Base-by-base conservation (phyloP, 1,140 invertebrate species). In the Drosophila miranda region DNA sequence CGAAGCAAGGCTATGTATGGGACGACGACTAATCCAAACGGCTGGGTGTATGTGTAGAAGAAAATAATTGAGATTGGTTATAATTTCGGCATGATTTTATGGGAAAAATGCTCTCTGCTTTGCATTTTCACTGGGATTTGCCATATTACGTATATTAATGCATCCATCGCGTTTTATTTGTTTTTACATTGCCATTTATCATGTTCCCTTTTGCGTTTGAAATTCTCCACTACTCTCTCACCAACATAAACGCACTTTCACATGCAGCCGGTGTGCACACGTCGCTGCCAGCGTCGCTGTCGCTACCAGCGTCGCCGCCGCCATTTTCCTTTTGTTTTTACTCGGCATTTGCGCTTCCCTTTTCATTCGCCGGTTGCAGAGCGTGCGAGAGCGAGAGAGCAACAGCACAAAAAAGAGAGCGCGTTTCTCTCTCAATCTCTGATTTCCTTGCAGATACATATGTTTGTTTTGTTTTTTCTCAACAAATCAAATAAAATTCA, bases 241-340 rank as follows among this genome's bases (percentile, higher is more conserved):
- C 55, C 21, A 49, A 45, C 42, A 34, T 45, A 13, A 42, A 1
- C 7, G 6, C 54, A 58, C 43, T 49, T 23, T 1, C 42, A 48
- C 64, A 50, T 45, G 63, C 75, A 16, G 48, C 53, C 44, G 23
- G 52, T 34, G 43, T 13, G 34, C 4, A 42, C 13, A 21, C 16
- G 11, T 45, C 38, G 30, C 45, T 45, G 30, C 45, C 42, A 8
- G 42, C 55, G 34, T 5, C 46, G 44, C 68, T 45, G 74, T 5
- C 46, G 44, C 68, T 45, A 68, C 50, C 43, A 16, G 6, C 52
- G 52, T 38, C 11, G 46, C 55, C 21, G 54, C 46, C n/a, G n/a
- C n/a, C n/a, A 42, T 55, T 81, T 86, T 62, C 44, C 70, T 81
- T 86, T 86, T 87, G 82, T 86, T 86, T 86, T 87, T 82, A 82